phyloP scores from a whole-genome alignment of 2,113 vertebrate species.

The Phasianus colchicus region DNA sequence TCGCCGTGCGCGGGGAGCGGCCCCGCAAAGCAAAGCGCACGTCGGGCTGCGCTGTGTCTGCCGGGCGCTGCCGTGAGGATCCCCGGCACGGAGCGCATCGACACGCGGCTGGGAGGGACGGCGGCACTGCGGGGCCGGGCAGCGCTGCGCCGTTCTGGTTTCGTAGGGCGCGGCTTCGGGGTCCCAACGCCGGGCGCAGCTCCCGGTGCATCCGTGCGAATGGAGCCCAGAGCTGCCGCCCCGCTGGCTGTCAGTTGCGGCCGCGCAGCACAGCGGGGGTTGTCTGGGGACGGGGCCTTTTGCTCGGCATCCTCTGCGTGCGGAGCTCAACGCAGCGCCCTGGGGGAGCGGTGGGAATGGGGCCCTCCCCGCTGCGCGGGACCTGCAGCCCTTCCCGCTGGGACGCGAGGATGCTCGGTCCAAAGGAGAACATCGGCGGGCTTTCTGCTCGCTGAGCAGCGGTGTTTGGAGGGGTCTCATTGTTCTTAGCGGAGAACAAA shows the following conservation, averaged over 20 bases:
- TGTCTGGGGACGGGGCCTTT: not conserved
- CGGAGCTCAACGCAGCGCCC: not conserved
- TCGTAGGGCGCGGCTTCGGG: no score
- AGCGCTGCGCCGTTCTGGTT: no score
- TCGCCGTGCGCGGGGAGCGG: no score
- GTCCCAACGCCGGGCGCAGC: no score
- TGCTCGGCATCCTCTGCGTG: not conserved
- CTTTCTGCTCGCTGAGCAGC: not conserved
- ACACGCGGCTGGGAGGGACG: no score
- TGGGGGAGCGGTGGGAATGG: fast-evolving
- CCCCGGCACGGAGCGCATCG: no score
- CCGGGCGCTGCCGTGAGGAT: no score
- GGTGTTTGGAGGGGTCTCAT: not conserved
- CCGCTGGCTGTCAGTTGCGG: no score
- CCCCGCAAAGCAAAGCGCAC: no score
- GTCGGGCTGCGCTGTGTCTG: no score
- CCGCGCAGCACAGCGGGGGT: not conserved
- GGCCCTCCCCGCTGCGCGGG: not conserved
- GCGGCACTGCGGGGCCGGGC: no score
- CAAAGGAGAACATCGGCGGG: not conserved
- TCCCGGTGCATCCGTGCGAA: not conserved
- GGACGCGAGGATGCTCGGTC: not conserved
- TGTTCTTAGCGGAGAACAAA: not conserved
- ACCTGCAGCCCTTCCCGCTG: not conserved
- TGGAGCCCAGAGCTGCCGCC: not conserved